Evolutionary conservation across 2,113 vertebrate genomes (phyloP), one percentile per base, ranked within the genome.

Genomic region (Pelusios castaneus): DNA sequence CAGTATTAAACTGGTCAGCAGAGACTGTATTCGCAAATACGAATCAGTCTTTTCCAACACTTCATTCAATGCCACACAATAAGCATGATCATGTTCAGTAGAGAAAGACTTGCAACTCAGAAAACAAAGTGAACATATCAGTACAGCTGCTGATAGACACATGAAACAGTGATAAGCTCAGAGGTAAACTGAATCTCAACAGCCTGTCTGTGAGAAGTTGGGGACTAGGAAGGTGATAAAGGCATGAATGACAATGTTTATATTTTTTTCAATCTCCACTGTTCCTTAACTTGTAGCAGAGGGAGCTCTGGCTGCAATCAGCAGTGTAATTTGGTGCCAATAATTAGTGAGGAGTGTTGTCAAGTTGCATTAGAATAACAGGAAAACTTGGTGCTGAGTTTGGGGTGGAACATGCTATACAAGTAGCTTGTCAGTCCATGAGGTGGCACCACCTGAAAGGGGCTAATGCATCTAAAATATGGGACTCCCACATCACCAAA

Each of bases 11-110:
- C 49, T 93, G n/a, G 67, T 80, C 70, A 84, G 80, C 88, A 91
- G 76, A 49, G 75, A 88, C 52, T 95, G 76, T 89, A 91, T 84
- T 90, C 85, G 76, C 25, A 9, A 55, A 82, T 70, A 1, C 0
- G 54, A 87, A 81, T 84, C 84, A 83, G 34, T 22, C 47, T 25
- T 78, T 79, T 14, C 85, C 82, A 17, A 9, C 31, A 92, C 60
- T 90, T 90, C 84, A 38, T 54, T 89, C 80, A 38, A 31, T 93
- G 84, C 89, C 63, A 91, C 82, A 87, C 91, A 85, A 90, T 73
- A 80, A 73, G 86, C 27, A 1, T 76, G 45, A 41, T 77, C 0
- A 82, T 82, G 91, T 93, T 87, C 84, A 87, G 76, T 51, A 84
- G 1, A 0, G 1, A 90, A 70, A 84, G 70, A 91, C 56, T 94